Evolutionary conservation across 2,113 vertebrate genomes (phyloP), one percentile per base, ranked within the genome.

Genomic region (Leptocoma aspasia): DNA sequence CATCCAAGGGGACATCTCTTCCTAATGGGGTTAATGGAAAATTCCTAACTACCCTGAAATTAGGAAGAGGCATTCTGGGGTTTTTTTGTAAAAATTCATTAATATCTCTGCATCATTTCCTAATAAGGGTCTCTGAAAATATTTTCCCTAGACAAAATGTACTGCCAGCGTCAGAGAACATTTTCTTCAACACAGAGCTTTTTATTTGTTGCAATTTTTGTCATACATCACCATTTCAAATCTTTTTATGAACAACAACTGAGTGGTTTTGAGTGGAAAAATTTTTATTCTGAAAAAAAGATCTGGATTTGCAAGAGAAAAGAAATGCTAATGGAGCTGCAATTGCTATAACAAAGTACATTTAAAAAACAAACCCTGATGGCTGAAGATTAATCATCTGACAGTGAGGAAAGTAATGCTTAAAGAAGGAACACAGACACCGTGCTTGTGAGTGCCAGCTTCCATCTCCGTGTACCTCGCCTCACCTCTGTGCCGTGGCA

Each of bases 111-210:
- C 69, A 70, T 86, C 22, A 42, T 50, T 90, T 78, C 82, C 65
- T 66, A 89, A 52, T 49, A 66, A 28, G 30, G 70, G 15, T 54
- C 78, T 68, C 56, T 94, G 76, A 93, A 90, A 96, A 84, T 26
- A 10, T 68, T 90, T 28, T 90, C 30, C 0, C 0, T 27, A 84
- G 82, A 86, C 92, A 94, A 93, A 96, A 90, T 84, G 90, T 94
- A 89, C 80, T 75, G 65, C 72, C 82, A 89, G 56, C 60, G 37
- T 76, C 77, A 64, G 61, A 96, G 93, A 96, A 95, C 60, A 77
- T 90, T 90, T 94, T 93, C 79, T 86, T 78, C 79, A 88, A 94
- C 19, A 45, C 44, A 73, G 61, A 91, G n/a, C 49, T 95, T 96
- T 90, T 70, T 82, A 86, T 90, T 89, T 85, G 37, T 50, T 90